A percentile compares a stretch with the other conserved stretches of the same genome.
These are phyloP conservation scores for Lophius piscatorius DNA, from an alignment of 2,113 vertebrate genomes.

Conservation along the genomic window DNA sequence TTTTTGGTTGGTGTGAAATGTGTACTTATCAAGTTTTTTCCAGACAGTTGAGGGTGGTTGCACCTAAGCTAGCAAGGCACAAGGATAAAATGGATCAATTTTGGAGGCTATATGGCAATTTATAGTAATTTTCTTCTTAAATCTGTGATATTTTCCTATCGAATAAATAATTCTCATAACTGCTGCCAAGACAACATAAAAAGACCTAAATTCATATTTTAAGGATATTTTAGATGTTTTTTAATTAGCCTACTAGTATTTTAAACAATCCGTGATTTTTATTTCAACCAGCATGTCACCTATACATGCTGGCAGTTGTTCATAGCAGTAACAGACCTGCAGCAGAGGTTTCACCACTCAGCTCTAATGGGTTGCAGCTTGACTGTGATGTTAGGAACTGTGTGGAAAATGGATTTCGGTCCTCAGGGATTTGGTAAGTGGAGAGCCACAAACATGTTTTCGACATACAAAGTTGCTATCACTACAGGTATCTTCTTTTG, in stretches of 20 bases:
- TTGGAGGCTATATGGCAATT: too few species aligned
- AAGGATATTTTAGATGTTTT: background rate
- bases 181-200: background rate
- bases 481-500: background rate
- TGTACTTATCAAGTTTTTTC: background rate
- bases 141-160: too few species aligned
- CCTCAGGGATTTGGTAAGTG: slow-evolving; percentile 22
- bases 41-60: too few species aligned
- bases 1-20: background rate
- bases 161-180: too few species aligned
- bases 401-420: slow-evolving; percentile 22
- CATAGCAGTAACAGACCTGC: background rate
- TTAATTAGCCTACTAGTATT: background rate
- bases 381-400: slow-evolving; percentile 2
- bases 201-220: too few species aligned
- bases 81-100: too few species aligned
- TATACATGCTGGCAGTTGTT: background rate
- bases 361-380: background rate
- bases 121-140: too few species aligned
- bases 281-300: background rate
- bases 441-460: background rate
- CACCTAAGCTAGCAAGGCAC: too few species aligned
- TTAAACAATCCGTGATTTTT: background rate
- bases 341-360: slow-evolving; percentile 7
- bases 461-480: slow-evolving; percentile 4